These are phyloP conservation scores for Hydra vulgaris DNA, from an alignment of 30 jellyfish, hydroid and myxozoan genomes.

Conservation along the genomic window DNA sequence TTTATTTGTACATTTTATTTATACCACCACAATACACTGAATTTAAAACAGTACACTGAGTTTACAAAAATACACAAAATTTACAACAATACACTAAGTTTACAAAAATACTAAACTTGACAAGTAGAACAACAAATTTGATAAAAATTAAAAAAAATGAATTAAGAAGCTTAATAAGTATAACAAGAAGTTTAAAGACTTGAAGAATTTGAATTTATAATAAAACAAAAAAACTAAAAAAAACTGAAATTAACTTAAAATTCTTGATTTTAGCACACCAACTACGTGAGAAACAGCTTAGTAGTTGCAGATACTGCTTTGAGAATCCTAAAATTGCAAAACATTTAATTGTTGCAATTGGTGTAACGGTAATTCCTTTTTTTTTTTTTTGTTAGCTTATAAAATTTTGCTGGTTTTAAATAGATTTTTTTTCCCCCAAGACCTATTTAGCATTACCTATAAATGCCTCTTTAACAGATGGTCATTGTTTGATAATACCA, in stretches of 20 bases:
- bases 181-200: no score
- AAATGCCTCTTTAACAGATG: slow-evolving; percentile 64
- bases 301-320: slow-evolving; percentile 63
- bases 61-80: no score
- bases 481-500: slow-evolving; percentile 80
- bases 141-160: no score
- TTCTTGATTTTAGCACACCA: slow-evolving; percentile 41
- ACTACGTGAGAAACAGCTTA: slow-evolving; percentile 30
- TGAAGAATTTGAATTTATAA: neutral
- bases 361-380: slow-evolving; percentile 31
- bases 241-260: neutral
- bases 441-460: slow-evolving; percentile 61
- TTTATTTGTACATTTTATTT: no score
- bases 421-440: slow-evolving; percentile 14
- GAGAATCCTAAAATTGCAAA: slow-evolving; percentile 61
- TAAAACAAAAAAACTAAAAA: neutral
- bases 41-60: no score
- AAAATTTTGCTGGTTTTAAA: neutral
- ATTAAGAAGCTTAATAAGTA: no score
- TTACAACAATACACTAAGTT: no score
- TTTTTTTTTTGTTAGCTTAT: no score
- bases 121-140: no score
- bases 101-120: no score
- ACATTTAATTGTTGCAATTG: slow-evolving; percentile 67
- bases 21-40: no score